Evolutionary conservation across 2,113 vertebrate species (phyloP).

Genomic region (human (Homo sapiens)): DNA sequence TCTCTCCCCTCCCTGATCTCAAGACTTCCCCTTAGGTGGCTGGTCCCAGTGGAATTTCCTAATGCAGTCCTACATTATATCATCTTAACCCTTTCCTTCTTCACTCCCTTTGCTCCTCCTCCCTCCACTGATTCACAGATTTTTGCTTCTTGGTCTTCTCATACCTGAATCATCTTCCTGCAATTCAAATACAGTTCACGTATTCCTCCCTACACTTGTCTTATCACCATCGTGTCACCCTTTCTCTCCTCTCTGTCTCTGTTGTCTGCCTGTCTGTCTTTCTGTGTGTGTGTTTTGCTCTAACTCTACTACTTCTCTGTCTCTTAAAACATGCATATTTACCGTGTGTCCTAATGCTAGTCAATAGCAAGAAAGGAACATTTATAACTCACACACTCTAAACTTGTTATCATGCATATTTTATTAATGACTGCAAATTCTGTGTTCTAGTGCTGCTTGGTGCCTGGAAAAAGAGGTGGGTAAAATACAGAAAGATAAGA

Average conservation of each 20-base stretch:
- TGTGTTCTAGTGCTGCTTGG: not conserved
- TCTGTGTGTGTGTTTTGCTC: not conserved
- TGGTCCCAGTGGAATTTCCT: not conserved
- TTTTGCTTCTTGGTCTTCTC: not conserved
- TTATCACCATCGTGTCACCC: not conserved
- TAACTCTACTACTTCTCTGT: not conserved
- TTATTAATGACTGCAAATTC: not conserved
- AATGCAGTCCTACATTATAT: not conserved
- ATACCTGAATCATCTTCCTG: not conserved
- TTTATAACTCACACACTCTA: not conserved
- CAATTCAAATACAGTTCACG: not conserved
- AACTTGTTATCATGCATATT: not conserved
- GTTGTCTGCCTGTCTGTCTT: not conserved
- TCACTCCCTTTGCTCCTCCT: not conserved
- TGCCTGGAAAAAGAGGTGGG: not conserved
- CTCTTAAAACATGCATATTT: not conserved
- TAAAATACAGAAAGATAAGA: not conserved
- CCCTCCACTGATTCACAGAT: not conserved
- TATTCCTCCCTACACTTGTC: not conserved
- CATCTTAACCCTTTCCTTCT: not conserved
- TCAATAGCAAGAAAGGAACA: not conserved
- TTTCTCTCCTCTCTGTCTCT: not conserved
- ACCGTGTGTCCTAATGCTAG: not conserved
- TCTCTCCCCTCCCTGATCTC: not conserved
- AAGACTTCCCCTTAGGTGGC: not conserved